These are phyloP conservation scores for Calliphora vomitoria DNA, from an alignment of 2,888 invertebrate species.

Conservation along the genomic window DNA sequence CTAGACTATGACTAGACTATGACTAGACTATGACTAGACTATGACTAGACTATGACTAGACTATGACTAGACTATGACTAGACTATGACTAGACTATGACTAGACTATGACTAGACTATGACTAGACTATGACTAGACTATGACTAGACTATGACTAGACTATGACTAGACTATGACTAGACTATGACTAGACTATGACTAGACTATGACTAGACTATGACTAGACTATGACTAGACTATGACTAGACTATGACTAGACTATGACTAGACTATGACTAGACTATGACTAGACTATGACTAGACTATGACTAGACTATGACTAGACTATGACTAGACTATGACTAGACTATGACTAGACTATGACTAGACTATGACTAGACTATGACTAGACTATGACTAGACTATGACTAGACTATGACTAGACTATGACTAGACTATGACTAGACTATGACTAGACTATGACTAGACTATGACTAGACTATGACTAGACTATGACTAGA, in stretches of 20 bases:
- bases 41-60: too few relatives aligned
- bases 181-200: background rate
- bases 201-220: constrained; percentile 1
- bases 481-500: too few relatives aligned
- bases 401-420: constrained; percentile 1
- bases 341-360: constrained; percentile 1
- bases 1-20: too few relatives aligned
- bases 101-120: too few relatives aligned
- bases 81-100: too few relatives aligned
- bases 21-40: too few relatives aligned
- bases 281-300: background rate
- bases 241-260: constrained; percentile 1
- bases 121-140: too few relatives aligned
- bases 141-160: too few relatives aligned
- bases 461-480: background rate
- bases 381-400: constrained; percentile 1
- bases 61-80: too few relatives aligned
- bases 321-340: constrained; percentile 1
- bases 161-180: too few relatives aligned
- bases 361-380: constrained; percentile 1
- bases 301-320: constrained; percentile 1
- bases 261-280: constrained; percentile 1
- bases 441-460: constrained; percentile 1
- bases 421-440: constrained; percentile 1
- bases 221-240: constrained; percentile 1